phyloP scores from a whole-genome alignment of 2,113 vertebrate genomes.

The Acanthochromis polyacanthus region DNA sequence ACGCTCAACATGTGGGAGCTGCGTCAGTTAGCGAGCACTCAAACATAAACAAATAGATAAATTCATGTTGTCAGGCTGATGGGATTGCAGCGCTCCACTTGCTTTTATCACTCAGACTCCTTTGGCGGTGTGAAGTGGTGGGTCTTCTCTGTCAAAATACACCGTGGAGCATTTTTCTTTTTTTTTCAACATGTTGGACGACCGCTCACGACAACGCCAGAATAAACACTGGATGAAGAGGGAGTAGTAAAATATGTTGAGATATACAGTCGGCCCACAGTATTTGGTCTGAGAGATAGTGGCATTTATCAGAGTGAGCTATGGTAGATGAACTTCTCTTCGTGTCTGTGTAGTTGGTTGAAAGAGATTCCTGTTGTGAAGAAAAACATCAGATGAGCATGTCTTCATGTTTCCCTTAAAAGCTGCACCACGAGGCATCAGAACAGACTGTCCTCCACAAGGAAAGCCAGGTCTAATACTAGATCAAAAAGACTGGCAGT shows the following conservation, averaged over 20 bases:
- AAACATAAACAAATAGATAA: conserved; percentile 72
- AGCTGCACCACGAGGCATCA: neutral
- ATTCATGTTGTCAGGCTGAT: conserved; percentile 64
- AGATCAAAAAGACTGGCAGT: no score
- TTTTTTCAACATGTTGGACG: conserved; percentile 35
- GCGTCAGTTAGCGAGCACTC: conserved; percentile 40
- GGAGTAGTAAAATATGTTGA: conserved; percentile 54
- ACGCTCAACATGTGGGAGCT: conserved; percentile 48
- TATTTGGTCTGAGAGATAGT: conserved; percentile 53
- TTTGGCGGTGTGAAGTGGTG: conserved; percentile 43
- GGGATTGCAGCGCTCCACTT: conserved; percentile 58
- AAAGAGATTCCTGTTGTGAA: conserved; percentile 7
- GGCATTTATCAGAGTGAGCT: conserved; percentile 28
- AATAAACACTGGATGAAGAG: conserved; percentile 66
- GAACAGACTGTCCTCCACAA: neutral
- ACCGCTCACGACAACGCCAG: conserved; percentile 43
- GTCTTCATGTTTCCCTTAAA: neutral
- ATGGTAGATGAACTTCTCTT: conserved; percentile 10
- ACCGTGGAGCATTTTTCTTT: conserved; percentile 28
- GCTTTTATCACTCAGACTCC: conserved; percentile 57
- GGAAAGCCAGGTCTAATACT: conserved; percentile 4
- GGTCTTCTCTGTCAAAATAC: conserved; percentile 57
- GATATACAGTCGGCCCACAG: conserved; percentile 45
- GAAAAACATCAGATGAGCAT: conserved; percentile 5
- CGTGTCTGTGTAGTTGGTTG: conserved; percentile 21